A percentile compares a stretch with the other conserved stretches of the same genome.
Evolutionary conservation across 2,113 vertebrate species (phyloP).

Genomic region (Eudyptes chrysolophus): DNA sequence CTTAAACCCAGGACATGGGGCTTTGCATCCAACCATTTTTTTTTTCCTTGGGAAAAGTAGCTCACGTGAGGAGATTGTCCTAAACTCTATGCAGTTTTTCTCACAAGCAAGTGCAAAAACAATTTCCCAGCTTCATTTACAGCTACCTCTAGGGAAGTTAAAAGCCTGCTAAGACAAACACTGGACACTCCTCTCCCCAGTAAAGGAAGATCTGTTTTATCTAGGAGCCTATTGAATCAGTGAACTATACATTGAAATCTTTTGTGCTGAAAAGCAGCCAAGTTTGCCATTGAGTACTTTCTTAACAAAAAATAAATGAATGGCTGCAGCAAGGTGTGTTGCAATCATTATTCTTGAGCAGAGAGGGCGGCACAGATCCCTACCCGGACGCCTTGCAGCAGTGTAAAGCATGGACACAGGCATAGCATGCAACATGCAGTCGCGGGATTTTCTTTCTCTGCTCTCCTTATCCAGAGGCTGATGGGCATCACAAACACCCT

Average conservation of each 20-base stretch:
- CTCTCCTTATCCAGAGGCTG: neutral
- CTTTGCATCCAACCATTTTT: neutral
- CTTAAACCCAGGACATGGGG: neutral
- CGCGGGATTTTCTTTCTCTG: neutral
- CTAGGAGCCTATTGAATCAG: neutral
- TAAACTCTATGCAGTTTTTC: neutral
- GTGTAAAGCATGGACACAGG: neutral
- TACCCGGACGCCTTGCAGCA: rapidly evolving
- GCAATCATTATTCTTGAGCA: neutral
- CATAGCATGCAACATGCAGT: neutral
- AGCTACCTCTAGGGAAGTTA: neutral
- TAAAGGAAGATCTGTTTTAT: neutral
- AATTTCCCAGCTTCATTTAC: neutral
- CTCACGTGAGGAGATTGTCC: neutral
- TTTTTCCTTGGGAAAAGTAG: neutral
- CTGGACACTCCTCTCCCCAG: neutral
- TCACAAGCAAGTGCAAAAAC: neutral
- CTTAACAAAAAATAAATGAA: neutral
- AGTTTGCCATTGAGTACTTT: neutral
- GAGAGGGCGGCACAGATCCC: neutral
- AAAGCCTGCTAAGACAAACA: neutral
- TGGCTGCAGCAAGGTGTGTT: neutral
- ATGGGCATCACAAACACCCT: neutral
- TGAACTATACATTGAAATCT: neutral
- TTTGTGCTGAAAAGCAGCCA: neutral